Percentiles rank a stretch among this genome's conserved stretches.
phyloP scores from a whole-genome alignment of 2,888 invertebrate species.

The Gonocerus acuteangulatus region DNA sequence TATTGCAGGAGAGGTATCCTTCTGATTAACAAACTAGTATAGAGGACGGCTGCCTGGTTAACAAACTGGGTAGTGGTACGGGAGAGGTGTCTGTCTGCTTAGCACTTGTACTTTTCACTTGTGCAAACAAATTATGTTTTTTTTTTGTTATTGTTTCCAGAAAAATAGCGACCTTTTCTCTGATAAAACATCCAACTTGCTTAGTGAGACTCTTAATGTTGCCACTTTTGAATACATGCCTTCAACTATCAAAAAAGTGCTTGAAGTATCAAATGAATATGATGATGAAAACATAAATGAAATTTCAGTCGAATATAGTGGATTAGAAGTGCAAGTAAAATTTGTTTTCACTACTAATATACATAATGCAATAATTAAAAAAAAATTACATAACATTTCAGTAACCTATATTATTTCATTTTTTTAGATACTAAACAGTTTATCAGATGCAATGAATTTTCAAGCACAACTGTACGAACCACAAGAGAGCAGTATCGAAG shows the following conservation, averaged over 20 bases:
- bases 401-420: constrained; percentile 1
- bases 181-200: constrained; percentile 55
- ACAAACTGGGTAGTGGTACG: no score
- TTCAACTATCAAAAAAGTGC: constrained; percentile 47
- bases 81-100: no score
- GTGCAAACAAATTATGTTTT: no score
- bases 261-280: constrained; percentile 25
- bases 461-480: constrained; percentile 59
- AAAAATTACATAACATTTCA: no score
- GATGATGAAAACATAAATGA: constrained; percentile 27
- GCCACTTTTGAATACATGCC: constrained; percentile 63
- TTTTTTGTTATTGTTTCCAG: constrained; percentile 33
- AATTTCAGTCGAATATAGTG: constrained; percentile 41
- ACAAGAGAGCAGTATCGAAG: constrained; percentile 51
- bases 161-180: constrained; percentile 37
- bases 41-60: no score
- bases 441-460: constrained; percentile 66
- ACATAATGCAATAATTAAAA: not conserved
- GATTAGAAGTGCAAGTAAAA: constrained; percentile 62
- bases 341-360: not conserved
- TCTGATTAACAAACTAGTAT: no score
- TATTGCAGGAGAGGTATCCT: no score
- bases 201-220: constrained; percentile 53
- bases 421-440: constrained; percentile 55
- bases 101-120: no score